phyloP scores from a whole-genome alignment of 1,140 invertebrate species.

The Drosophila nigromelanica region DNA sequence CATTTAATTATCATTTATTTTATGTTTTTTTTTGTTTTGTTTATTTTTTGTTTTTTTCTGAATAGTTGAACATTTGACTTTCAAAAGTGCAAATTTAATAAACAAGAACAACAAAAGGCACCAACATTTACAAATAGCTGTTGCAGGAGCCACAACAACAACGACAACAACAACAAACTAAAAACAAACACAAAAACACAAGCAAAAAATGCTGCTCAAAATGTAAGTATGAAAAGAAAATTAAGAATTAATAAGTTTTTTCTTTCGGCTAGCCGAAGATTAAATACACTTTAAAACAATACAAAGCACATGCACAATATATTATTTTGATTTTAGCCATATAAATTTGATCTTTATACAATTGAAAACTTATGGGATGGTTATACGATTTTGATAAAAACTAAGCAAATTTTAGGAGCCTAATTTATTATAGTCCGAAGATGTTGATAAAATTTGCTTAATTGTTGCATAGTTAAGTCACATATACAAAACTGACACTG shows the following conservation, averaged over 20 bases:
- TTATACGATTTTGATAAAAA: too few species aligned
- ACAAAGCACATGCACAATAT: too few species aligned
- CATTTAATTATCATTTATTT: constrained; percentile 33
- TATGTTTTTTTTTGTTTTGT: constrained; percentile 19
- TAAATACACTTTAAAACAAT: not conserved
- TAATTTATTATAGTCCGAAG: too few species aligned
- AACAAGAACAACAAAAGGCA: constrained; percentile 28
- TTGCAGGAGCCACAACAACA: constrained; percentile 35
- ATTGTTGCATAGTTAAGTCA: too few species aligned
- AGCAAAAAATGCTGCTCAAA: constrained; percentile 70
- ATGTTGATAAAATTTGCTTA: too few species aligned
- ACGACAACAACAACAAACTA: constrained; percentile 2
- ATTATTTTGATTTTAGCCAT: too few species aligned
- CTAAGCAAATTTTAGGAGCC: too few species aligned
- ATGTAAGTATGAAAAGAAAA: constrained; percentile 57
- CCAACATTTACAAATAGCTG: constrained; percentile 8
- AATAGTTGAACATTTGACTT: constrained; percentile 69
- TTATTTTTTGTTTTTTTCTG: constrained; percentile 33
- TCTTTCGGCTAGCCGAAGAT: not conserved
- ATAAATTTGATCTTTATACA: too few species aligned
- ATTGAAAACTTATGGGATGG: too few species aligned
- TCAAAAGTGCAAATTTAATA: constrained; percentile 68
- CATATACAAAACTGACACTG: too few species aligned
- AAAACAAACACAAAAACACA: constrained; percentile 30
- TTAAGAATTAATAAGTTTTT: constrained; percentile 2